Evolutionary conservation across 2,113 vertebrate species (phyloP).

Genomic region (Gallinago media): DNA sequence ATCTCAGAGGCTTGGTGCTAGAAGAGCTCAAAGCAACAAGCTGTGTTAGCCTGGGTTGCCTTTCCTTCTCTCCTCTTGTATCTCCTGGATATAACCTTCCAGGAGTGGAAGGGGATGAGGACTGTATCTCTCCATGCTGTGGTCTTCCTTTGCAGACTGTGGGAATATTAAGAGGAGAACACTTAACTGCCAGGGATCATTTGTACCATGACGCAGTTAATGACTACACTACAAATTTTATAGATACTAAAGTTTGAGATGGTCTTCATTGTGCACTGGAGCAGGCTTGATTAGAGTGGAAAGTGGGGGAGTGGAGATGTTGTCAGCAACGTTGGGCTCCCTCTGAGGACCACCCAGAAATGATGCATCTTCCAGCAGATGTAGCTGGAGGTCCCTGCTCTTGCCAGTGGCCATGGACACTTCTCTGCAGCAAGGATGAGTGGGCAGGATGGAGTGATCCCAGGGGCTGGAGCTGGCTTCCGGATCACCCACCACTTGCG

Average conservation of each 20-base stretch:
- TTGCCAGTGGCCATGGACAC: background rate
- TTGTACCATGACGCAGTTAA: background rate
- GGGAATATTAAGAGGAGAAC: background rate
- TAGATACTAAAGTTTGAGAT: background rate
- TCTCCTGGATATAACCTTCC: background rate
- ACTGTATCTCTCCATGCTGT: rapidly evolving
- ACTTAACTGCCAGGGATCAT: rapidly evolving
- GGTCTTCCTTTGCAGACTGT: background rate
- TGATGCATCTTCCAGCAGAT: background rate
- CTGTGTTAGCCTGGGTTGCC: background rate
- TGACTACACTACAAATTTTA: rapidly evolving
- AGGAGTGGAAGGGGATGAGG: rapidly evolving
- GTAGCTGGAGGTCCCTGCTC: background rate
- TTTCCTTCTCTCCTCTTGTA: background rate
- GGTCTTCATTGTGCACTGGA: background rate
- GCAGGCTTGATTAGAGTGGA: background rate
- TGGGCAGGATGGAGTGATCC: background rate
- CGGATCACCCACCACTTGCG: background rate
- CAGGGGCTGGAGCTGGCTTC: conserved; percentile 20
- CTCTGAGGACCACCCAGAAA: conserved; percentile 33
- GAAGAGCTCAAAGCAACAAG: background rate
- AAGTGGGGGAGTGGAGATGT: background rate
- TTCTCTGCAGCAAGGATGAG: background rate
- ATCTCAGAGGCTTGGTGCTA: background rate
- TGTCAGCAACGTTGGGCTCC: background rate